Percentiles rank a stretch among this genome's conserved stretches.
Evolutionary conservation across 2,888 invertebrate species (phyloP).

Genomic region (Icerya purchasi): DNA sequence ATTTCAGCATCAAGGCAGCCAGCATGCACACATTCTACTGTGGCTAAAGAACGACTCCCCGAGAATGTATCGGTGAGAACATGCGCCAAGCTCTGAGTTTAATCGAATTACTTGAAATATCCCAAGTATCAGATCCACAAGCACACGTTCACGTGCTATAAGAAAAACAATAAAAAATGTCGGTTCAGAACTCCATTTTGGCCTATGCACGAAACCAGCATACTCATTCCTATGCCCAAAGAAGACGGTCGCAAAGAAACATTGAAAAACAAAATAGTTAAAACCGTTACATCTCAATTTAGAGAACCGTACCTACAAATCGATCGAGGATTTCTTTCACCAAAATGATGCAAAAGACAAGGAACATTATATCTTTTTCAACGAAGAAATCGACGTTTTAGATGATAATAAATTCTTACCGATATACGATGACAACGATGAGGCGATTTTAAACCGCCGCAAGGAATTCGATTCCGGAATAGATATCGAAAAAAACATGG

Average conservation of each 20-base stretch:
- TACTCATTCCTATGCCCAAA: conserved; percentile 22
- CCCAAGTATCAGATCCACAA: conserved; percentile 23
- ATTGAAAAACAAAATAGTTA: too few species aligned
- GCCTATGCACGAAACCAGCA: conserved; percentile 21
- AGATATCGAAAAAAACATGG: too few species aligned
- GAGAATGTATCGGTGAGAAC: conserved; percentile 6
- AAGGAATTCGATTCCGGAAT: too few species aligned
- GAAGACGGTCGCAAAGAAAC: conserved; percentile 4
- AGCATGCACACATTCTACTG: conserved; percentile 21
- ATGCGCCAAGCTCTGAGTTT: conserved; percentile 19
- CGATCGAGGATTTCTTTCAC: too few species aligned
- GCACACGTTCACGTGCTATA: conserved; percentile 22
- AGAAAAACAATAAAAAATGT: conserved; percentile 21
- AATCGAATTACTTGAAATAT: conserved; percentile 20
- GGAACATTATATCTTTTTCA: too few species aligned
- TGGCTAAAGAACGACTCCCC: conserved; percentile 25
- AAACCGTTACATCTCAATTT: too few species aligned
- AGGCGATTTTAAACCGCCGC: too few species aligned
- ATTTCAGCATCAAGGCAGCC: conserved; percentile 15
- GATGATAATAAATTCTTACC: too few species aligned
- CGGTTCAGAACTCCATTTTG: conserved; percentile 23
- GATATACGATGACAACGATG: too few species aligned
- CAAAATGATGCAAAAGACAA: too few species aligned
- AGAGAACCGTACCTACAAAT: too few species aligned
- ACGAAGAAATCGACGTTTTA: too few species aligned